Percentiles rank a stretch among this genome's conserved stretches.
These are phyloP conservation scores for Odontophorus gujanensis DNA, from an alignment of 2,113 vertebrate genomes.

Conservation along the genomic window DNA sequence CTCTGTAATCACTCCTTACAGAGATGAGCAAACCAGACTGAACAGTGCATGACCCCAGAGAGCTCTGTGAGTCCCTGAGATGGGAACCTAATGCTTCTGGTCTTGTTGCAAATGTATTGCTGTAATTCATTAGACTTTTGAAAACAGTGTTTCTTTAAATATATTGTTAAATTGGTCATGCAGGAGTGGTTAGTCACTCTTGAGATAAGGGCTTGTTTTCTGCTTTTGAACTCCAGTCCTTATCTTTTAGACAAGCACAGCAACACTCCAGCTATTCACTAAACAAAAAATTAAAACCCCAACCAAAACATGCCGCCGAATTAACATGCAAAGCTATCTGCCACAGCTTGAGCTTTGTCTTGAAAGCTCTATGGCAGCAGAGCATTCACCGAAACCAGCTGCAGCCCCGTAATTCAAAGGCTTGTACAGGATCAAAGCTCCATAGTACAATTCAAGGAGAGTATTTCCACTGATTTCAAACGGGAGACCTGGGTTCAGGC, in stretches of 20 bases:
- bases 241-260: not conserved
- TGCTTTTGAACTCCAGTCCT: not conserved
- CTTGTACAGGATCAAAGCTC: not conserved
- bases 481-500: not conserved
- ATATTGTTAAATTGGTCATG: rapidly evolving
- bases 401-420: not conserved
- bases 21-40: not conserved
- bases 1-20: too few species aligned
- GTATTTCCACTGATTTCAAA: not conserved
- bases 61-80: not conserved
- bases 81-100: rapidly evolving
- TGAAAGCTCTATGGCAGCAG: not conserved
- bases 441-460: not conserved
- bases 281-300: not conserved
- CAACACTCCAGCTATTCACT: not conserved
- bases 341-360: not conserved
- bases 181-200: not conserved
- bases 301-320: not conserved
- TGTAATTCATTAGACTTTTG: too few species aligned
- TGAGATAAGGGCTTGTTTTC: not conserved
- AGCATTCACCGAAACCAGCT: not conserved
- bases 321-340: not conserved
- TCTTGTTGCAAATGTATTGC: rapidly evolving
- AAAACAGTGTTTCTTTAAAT: not conserved
- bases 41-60: not conserved